Evolutionary conservation across 1,140 invertebrate genomes (phyloP), one percentile per base, ranked within the genome.

Genomic region (Teleopsis dalmanni): DNA sequence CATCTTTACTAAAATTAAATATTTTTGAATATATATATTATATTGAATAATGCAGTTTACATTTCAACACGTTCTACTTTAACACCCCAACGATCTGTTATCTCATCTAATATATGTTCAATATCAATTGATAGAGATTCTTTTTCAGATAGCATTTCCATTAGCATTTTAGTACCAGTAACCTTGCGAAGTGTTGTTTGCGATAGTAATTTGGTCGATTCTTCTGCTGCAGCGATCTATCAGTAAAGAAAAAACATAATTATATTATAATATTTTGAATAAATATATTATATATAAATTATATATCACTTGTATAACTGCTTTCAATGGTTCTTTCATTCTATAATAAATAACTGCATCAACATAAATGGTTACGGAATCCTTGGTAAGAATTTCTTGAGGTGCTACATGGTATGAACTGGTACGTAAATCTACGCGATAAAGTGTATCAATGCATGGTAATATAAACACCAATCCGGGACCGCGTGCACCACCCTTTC

Each of bases 41-140:
- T 19, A 18, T 49, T 25, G 0, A 8, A 6, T 14, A 2, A 27
- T 27, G 14, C n/a, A n/a, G 14, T 58, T 85, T 75, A 94, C 88
- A 96, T 88, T 81, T 95, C 92, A 19, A 97, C 91, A 54, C 92
- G 75, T 70, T 96, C 90, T 0, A 97, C 90, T 73, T 93, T 91
- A 7, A 96, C 88, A 3, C 93, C 94, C 93, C 93, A 95, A 23
- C 87, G 73, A 29, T 25, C 2, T 19, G 62, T 62, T 1, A 58
- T 53, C 2, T 41, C 57, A n/a, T 58, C 51, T 6, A 65, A 54
- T 3, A 54, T 54, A 1, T 36, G 13, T 4, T 42, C 46, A 14
- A 65, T 59, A 13, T 54, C 51, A 3, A 29, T 22, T 3, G 62
- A 65, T 1, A 65, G 31, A 0, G 41, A 18, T 27, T 62, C 57